A percentile compares a stretch with the other conserved stretches of the same genome.
These are phyloP conservation scores for Teleopsis dalmanni DNA, from an alignment of 1,140 invertebrate genomes.

Conservation along the genomic window DNA sequence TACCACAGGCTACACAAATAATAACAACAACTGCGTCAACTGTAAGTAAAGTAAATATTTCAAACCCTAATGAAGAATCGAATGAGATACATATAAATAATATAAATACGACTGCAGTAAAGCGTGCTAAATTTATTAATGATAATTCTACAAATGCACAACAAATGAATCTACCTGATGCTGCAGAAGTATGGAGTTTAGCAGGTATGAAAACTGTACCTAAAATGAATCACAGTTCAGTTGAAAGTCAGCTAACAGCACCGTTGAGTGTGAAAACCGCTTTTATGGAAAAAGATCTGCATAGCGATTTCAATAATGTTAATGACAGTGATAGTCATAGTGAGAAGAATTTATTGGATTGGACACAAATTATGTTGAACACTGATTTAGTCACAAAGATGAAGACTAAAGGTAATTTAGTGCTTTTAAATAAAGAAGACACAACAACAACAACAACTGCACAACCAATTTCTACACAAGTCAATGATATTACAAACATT, in stretches of 20 bases:
- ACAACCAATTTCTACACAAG: no score
- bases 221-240: not conserved
- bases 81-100: not conserved
- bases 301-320: conserved; percentile 1
- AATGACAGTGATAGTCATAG: conserved; percentile 1
- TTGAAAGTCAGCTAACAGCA: not conserved
- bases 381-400: no score
- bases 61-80: not conserved
- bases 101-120: conserved; percentile 14
- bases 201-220: conserved; percentile 33
- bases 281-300: no score
- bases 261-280: not conserved
- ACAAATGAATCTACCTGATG: conserved; percentile 29
- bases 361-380: conserved; percentile 35
- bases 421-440: no score
- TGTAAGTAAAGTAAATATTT: no score
- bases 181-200: conserved; percentile 32
- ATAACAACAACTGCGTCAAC: conserved; percentile 10
- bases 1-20: conserved; percentile 13
- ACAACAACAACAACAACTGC: no score
- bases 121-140: conserved; percentile 32
- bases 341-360: conserved; percentile 32
- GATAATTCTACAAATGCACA: conserved; percentile 38
- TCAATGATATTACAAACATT: no score
- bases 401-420: no score